Percentiles rank a stretch among this genome's conserved stretches.
Evolutionary conservation across 1,140 invertebrate species (phyloP).

Genomic region (Sitodiplosis mosellana): DNA sequence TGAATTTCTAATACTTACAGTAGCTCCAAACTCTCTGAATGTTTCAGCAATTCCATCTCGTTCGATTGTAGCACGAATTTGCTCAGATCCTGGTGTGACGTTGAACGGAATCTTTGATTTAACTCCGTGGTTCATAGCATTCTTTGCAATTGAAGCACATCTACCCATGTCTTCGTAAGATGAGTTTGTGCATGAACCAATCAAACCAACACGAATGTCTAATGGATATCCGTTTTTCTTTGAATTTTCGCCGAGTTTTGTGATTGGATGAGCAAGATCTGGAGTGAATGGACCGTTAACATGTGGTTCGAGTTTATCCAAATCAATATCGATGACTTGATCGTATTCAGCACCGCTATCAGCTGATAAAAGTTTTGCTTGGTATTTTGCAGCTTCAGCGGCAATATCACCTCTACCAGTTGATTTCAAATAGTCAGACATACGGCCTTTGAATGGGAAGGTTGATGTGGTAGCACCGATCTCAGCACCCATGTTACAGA

Average conservation of each 20-base stretch:
- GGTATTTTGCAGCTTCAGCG: slow-evolving; percentile 55
- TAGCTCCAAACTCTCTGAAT: slow-evolving; percentile 42
- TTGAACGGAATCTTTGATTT: slow-evolving; percentile 94
- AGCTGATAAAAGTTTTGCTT: slow-evolving; percentile 54
- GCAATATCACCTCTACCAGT: slow-evolving; percentile 73
- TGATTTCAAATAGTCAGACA: slow-evolving; percentile 83
- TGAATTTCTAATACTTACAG: slow-evolving; percentile 31
- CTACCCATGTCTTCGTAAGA: slow-evolving; percentile 99
- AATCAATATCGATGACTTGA: slow-evolving; percentile 55
- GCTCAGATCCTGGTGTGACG: slow-evolving; percentile 98
- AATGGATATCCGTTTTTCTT: slow-evolving; percentile 89
- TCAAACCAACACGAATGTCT: slow-evolving; percentile 91
- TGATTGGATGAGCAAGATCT: slow-evolving; percentile 92
- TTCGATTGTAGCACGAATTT: slow-evolving; percentile 97
- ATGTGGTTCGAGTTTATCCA: slow-evolving; percentile 80
- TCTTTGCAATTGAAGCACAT: slow-evolving; percentile 86
- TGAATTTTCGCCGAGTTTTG: slow-evolving; percentile 66
- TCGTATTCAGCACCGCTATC: slow-evolving; percentile 80
- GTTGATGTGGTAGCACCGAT: slow-evolving; percentile 94
- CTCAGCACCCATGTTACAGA: slow-evolving; percentile 99
- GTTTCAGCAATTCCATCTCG: slow-evolving; percentile 83
- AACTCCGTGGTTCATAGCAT: slow-evolving; percentile 78
- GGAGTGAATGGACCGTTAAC: slow-evolving; percentile 99
- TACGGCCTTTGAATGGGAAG: slow-evolving; percentile 92
- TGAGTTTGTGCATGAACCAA: slow-evolving; percentile 98